Base-by-base conservation (phyloP, 2,113 vertebrate species). In the Oxyura jamaicensis region DNA sequence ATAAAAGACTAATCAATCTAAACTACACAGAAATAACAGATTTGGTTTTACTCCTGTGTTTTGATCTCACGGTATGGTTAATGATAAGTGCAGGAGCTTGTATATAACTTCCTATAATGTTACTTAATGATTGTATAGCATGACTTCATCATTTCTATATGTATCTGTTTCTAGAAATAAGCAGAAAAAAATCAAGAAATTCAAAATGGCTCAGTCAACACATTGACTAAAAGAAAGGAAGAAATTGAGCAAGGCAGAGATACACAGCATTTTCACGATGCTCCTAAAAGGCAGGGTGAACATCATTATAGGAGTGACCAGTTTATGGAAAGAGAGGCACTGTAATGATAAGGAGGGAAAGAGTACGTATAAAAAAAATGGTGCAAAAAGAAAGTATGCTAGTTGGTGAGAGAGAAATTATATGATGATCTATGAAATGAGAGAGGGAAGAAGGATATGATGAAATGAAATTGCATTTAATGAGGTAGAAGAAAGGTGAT, bases 401-500 rank as follows among this genome's bases (percentile, higher is more conserved):
- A 21, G 92, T 92, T 93, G 84, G 81, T 0, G 5, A 88, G 85
- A 91, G 77, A 92, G 72, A 81, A 94, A 89, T 92, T 92, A 79
- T 77, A 92, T 80, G 88, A 88, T 95, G 91, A 90, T 76, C 86
- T 95, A 69, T 89, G n/a, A 96, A 97, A 96, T 96, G 86, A 95
- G 53, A 92, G 44, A 91, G 73, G 79, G 95, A 95, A 95, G 73
- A 90, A 94, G 78, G 91, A 83, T 93, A 78, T 56, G 77, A 91
- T 87, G 91, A 91, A 87, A 55, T 92, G 71, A 96, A 96, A 94
- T 93, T 94, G 92, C 86, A 92, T 95, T 95, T 96, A 96, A 97
- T 97, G 96, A 96, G 91, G 88, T 96, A 96, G 93, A 95, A 94
- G 88, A 95, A 96, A 96, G 93, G 96, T 96, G 96, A 96, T 97